Conservation (phyloP, 2,888 invertebrate species). For the Anticlea derivata region DNA sequence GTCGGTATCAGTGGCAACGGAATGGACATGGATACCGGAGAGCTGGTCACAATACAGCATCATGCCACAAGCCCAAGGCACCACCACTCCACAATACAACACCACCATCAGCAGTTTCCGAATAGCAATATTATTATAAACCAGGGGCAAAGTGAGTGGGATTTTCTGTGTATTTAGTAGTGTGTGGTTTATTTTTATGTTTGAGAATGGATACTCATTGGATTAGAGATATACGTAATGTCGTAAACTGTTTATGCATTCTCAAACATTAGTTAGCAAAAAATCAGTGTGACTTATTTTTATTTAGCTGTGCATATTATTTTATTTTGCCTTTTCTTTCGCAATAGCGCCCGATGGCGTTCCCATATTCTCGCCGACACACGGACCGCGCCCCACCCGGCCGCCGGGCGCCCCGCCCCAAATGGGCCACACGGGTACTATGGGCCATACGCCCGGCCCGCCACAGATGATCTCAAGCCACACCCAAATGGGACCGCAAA, state of each 20-base stretch:
- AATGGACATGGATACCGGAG: conserved; percentile 82
- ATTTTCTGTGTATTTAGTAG: conserved; percentile 17
- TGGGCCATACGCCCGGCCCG: conserved; percentile 29
- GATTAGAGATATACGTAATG: too few species aligned
- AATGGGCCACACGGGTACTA: conserved; percentile 30
- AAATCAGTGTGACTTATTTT: conserved; percentile 39
- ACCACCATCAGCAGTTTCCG: conserved; percentile 77
- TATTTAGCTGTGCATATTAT: conserved; percentile 52
- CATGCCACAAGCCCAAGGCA: conserved; percentile 78
- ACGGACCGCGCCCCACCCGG: conserved; percentile 66
- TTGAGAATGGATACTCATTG: conserved; percentile 20
- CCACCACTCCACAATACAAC: conserved; percentile 70
- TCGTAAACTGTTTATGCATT: conserved; percentile 7
- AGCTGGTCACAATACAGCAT: conserved; percentile 78
- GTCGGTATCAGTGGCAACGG: conserved; percentile 87
- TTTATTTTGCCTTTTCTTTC: conserved; percentile 67
- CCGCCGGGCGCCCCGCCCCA: conserved; percentile 61
- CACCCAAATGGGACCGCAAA: conserved; percentile 18
- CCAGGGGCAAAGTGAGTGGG: conserved; percentile 73
- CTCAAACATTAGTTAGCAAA: conserved; percentile 16
- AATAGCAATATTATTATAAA: conserved; percentile 76
- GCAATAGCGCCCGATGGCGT: conserved; percentile 77
- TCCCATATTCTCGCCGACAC: conserved; percentile 74
- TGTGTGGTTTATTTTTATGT: conserved; percentile 3
- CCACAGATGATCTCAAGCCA: conserved; percentile 49